Evolutionary conservation across 2,888 invertebrate species (phyloP).

Genomic region (Leptinotarsa peninsularis): DNA sequence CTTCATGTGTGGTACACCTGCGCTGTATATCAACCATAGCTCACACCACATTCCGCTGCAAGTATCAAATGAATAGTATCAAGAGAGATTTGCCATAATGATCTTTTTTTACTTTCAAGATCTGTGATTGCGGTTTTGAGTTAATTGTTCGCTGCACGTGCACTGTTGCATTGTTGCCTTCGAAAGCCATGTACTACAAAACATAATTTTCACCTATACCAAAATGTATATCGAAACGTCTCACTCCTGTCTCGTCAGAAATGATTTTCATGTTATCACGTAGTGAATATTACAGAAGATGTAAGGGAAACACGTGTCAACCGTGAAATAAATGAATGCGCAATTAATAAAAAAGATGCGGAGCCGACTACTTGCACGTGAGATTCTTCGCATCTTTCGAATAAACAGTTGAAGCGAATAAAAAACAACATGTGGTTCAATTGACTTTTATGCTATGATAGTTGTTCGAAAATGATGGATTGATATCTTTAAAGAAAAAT

Average conservation of each 20-base stretch:
- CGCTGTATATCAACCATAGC: slow-evolving; percentile 33
- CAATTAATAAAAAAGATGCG: background rate
- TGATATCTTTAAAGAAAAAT: too few relatives aligned
- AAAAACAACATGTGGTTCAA: too few relatives aligned
- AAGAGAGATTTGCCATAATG: slow-evolving; percentile 15
- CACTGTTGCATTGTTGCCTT: background rate
- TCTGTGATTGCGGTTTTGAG: slow-evolving; percentile 2
- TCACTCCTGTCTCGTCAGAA: background rate
- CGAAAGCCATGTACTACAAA: background rate
- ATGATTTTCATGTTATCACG: slow-evolving; percentile 10
- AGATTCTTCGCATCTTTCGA: background rate
- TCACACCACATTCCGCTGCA: slow-evolving; percentile 33
- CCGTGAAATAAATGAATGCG: background rate
- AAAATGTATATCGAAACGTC: background rate
- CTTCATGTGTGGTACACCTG: slow-evolving; percentile 45
- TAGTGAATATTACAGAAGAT: slow-evolving; percentile 9
- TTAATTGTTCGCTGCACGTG: slow-evolving; percentile 20
- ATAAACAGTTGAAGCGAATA: too few relatives aligned
- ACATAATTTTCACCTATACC: background rate
- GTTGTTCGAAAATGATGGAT: too few relatives aligned
- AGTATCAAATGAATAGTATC: slow-evolving; percentile 20
- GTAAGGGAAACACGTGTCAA: slow-evolving; percentile 4
- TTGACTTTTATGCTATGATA: too few relatives aligned
- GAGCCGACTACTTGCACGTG: background rate
- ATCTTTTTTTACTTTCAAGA: slow-evolving; percentile 4